Evolutionary conservation across 2,888 invertebrate species (phyloP).

Genomic region (Boloria selene): DNA sequence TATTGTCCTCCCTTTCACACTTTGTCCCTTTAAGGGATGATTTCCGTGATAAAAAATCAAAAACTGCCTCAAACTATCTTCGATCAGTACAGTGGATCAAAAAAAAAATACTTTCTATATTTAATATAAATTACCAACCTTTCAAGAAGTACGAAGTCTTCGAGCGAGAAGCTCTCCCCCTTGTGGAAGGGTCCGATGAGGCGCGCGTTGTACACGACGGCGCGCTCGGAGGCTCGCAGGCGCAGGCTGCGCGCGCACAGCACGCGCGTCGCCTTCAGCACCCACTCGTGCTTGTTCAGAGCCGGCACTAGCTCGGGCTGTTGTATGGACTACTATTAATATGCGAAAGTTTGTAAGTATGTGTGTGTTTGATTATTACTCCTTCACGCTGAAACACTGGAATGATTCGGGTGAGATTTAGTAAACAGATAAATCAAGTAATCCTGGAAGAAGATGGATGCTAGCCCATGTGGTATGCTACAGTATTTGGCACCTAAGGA

Average conservation of each 20-base stretch:
- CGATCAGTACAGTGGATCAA: neutral
- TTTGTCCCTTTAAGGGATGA: too few species aligned
- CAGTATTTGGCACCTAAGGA: too few species aligned
- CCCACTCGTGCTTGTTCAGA: conserved; percentile 83
- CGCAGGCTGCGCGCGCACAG: conserved; percentile 88
- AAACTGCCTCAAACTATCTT: too few species aligned
- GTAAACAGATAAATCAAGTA: too few species aligned
- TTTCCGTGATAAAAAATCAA: too few species aligned
- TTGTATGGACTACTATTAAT: neutral
- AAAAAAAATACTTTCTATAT: neutral
- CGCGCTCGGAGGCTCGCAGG: conserved; percentile 85
- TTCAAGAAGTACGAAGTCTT: conserved; percentile 95
- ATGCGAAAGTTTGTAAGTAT: too few species aligned
- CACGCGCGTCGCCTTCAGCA: conserved; percentile 85
- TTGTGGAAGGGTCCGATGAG: conserved; percentile 91
- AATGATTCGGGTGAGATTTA: too few species aligned
- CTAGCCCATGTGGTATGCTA: too few species aligned
- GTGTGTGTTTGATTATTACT: too few species aligned
- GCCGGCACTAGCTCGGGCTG: conserved; percentile 80
- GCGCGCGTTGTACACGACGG: conserved; percentile 93
- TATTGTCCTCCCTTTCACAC: too few species aligned
- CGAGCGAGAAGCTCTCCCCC: conserved; percentile 89
- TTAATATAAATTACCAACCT: conserved; percentile 63
- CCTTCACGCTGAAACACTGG: too few species aligned
- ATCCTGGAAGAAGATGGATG: too few species aligned